phyloP scores from a whole-genome alignment of 2,113 vertebrate species.

The Pleuronectes platessa region DNA sequence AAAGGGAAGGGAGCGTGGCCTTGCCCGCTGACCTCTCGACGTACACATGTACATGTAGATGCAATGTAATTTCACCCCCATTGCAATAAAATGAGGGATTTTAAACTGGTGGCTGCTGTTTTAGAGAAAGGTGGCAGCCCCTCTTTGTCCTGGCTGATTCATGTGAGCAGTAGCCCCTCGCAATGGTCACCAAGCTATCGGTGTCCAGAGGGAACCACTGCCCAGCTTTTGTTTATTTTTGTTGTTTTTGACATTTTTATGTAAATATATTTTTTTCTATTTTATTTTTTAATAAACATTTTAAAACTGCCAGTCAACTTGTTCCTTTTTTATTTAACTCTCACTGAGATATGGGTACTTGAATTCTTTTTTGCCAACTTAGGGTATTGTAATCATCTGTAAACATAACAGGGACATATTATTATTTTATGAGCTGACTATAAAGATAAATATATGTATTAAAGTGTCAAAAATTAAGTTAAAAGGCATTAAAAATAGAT shows the following conservation, averaged over 20 bases:
- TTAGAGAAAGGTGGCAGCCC: slow-evolving; percentile 60
- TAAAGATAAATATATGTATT: too few species aligned
- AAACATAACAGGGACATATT: too few species aligned
- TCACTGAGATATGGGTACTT: too few species aligned
- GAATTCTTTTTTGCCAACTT: too few species aligned
- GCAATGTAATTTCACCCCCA: slow-evolving; percentile 58
- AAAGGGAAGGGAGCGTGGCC: neutral
- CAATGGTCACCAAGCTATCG: slow-evolving; percentile 72
- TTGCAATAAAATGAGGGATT: slow-evolving; percentile 75
- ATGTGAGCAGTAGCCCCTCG: slow-evolving; percentile 68
- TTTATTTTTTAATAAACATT: slow-evolving; percentile 99
- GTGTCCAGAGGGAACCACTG: slow-evolving; percentile 80
- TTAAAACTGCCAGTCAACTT: slow-evolving; percentile 77
- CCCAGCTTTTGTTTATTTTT: slow-evolving; percentile 59
- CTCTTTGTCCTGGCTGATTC: slow-evolving; percentile 65
- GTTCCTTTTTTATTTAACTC: neutral
- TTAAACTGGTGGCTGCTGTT: slow-evolving; percentile 77
- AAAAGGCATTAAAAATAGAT: too few species aligned
- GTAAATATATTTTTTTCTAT: slow-evolving; percentile 96
- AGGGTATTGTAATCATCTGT: too few species aligned
- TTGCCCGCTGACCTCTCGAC: slow-evolving; percentile 49
- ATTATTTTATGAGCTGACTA: too few species aligned
- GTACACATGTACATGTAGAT: slow-evolving; percentile 65
- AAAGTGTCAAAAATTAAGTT: too few species aligned
- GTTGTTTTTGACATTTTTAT: slow-evolving; percentile 95